A percentile compares a stretch with the other conserved stretches of the same genome.
Evolutionary conservation across 1,140 invertebrate genomes (phyloP).

Genomic region (Papilio polytes): DNA sequence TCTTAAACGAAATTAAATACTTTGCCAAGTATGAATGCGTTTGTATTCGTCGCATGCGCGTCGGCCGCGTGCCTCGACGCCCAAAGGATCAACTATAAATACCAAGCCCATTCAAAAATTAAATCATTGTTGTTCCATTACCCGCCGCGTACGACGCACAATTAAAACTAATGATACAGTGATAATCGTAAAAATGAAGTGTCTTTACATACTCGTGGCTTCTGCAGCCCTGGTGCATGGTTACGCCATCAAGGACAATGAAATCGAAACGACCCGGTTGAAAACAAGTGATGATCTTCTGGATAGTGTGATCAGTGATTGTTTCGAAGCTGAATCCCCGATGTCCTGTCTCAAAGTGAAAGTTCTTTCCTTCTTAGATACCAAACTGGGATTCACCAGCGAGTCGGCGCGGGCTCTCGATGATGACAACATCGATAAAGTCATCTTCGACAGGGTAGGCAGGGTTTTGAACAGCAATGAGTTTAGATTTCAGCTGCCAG

Average conservation of each 20-base stretch:
- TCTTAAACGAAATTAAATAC: conserved; percentile 82
- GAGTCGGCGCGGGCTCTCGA: conserved; percentile 84
- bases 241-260: conserved; percentile 83
- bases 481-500: conserved; percentile 88
- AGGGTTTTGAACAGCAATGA: conserved; percentile 89
- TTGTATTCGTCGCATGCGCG: conserved; percentile 67
- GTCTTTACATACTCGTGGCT: conserved; percentile 72
- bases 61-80: conserved; percentile 70
- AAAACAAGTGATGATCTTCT: conserved; percentile 87
- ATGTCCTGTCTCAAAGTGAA: conserved; percentile 89
- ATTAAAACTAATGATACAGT: conserved; percentile 82
- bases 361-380: conserved; percentile 89
- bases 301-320: conserved; percentile 88
- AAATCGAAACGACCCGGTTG: conserved; percentile 84
- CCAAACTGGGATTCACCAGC: conserved; percentile 86
- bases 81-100: conserved; percentile 83
- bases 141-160: conserved; percentile 73
- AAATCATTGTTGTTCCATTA: conserved; percentile 83
- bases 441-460: conserved; percentile 88
- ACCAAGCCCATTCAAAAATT: conserved; percentile 84
- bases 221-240: conserved; percentile 79
- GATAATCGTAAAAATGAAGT: conserved; percentile 76
- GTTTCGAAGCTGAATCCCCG: conserved; percentile 86
- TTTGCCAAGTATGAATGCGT: conserved; percentile 77
- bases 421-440: conserved; percentile 88